Base-by-base conservation (phyloP, 2,888 invertebrate species). In the Calameuta idolon region DNA sequence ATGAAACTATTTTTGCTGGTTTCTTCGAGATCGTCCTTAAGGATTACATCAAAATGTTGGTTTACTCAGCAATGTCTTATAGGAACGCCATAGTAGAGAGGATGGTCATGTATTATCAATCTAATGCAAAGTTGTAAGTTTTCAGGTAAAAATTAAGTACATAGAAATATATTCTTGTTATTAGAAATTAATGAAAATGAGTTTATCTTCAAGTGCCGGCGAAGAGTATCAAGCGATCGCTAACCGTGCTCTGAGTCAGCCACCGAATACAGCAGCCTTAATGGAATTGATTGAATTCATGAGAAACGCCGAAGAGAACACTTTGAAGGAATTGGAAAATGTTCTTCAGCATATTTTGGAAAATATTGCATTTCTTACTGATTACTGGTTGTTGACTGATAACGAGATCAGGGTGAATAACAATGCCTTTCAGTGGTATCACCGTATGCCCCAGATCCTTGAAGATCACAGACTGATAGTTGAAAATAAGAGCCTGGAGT, bases 321-420 rank as follows among this genome's bases (percentile, higher is more conserved):
- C 95, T 0, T 92, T 97, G 1, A 93, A 93, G 1, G 94, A 95
- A 82, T 95, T 98, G 95, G 97, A 98, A 90, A 94, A 95, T 73
- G 94, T 95, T 69, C 92, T 98, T 12, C 93, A 94, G 79, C 92
- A 94, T 71, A 94, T 94, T 55, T 92, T 96, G 93, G 92, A 93
- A 68, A 96, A 96, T 86, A 95, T 98, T 74, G 92, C 95, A 55
- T 98, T 98, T 92, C 92, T 98, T 31, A 95, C 96, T 23, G 97
- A 98, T 89, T 96, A 96, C 88, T 95, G 95, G 12, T 92, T 94
- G 4, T 95, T 97, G 86, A 95, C 96, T 0, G 96, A 97, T 0
- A 92, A 95, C 4, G 97, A 98, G 92, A 96, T 98, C 88, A 95
- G 96, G 85, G 95, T 96, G 73, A 98, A 98, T 89, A 96, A 96